Evolutionary conservation across 2,888 invertebrate species (phyloP), one percentile per base, ranked within the genome.

Genomic region (Serripes groenlandicus): DNA sequence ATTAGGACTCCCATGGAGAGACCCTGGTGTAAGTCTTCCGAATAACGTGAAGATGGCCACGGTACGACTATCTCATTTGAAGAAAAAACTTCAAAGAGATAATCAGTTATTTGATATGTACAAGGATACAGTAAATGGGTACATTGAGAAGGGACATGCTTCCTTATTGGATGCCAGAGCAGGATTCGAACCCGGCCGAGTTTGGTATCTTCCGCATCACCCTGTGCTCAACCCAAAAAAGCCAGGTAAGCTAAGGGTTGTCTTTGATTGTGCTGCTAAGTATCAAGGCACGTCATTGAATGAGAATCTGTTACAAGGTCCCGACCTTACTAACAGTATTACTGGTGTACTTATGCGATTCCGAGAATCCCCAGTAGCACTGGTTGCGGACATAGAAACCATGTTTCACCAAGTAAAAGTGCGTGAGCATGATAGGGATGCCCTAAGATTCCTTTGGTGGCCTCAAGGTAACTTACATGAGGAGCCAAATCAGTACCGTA

Each of bases 301-400:
- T 58, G 62, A 75, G 15, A 64, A 75, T 34, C 66, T 88, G 21
- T 26, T 87, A 21, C 83, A 75, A 34, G 89, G 88, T 1, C 87
- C 89, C 18, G 87, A 89, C 68, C 74, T 88, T 18, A 85, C 75
- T 21, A 88, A 86, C 54, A 86, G 64, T 74, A 70, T 87, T 23
- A 23, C 86, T 32, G 87, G 86, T 35, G 86, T 84, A 37, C 23
- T 89, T 0, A 73, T 77, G 18, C 42, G 88, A 23, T 89, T 87
- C 34, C 58, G 87, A 37, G 74, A 85, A 35, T 80, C 87, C 62
- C 21, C 30, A 2, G 42, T 83, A 32, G 89, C 85, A 26, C 5
- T 87, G 1, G 62, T 68, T 5, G 81, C 75, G 4, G 89, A 89
- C 58, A 86, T 86, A 11, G 83, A 88, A 56, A 64, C 77, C 37